Percentiles rank a stretch among this genome's conserved stretches.
Conservation (phyloP, 92 coral and sea anemone genomes). For the Parazoanthus atlanticus region DNA sequence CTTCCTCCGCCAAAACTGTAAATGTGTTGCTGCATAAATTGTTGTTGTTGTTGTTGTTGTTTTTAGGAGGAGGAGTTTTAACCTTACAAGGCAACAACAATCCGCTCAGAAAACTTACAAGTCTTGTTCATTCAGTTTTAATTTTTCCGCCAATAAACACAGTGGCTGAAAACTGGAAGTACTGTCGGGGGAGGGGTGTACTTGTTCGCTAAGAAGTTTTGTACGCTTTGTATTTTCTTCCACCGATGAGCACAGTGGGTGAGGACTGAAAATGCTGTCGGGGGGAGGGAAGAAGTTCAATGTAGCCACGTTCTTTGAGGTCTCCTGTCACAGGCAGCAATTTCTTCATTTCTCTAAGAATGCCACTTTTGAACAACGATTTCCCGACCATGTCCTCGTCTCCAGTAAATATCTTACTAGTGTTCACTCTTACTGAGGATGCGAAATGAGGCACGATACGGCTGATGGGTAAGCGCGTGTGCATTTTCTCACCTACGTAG, state of each 20-base stretch:
- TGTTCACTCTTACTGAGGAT: conserved; percentile 19
- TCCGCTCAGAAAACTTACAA: too few species aligned
- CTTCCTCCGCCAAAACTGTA: too few species aligned
- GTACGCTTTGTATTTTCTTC: conserved; percentile 20
- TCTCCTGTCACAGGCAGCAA: conserved; percentile 31
- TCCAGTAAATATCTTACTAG: neutral
- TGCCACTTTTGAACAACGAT: neutral
- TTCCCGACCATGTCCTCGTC: conserved; percentile 7
- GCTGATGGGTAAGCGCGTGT: conserved; percentile 23
- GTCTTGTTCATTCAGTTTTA: too few species aligned
- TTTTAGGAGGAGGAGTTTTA: too few species aligned
- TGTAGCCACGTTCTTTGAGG: conserved; percentile 32
- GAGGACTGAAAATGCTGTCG: conserved; percentile 22
- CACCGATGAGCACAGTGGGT: conserved; percentile 5
- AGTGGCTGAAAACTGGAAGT: neutral
- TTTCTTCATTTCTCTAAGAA: conserved; percentile 28
- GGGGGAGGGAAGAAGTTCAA: conserved; percentile 28
- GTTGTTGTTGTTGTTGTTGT: too few species aligned
- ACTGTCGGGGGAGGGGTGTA: neutral
- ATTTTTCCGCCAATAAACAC: neutral
- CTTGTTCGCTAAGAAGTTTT: neutral
- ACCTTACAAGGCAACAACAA: too few species aligned
- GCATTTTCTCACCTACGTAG: conserved; percentile 44
- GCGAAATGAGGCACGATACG: conserved; percentile 31
- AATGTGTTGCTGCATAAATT: too few species aligned